Evolutionary conservation across 1,140 invertebrate genomes (phyloP).

Genomic region (Campoletis sonorensis): DNA sequence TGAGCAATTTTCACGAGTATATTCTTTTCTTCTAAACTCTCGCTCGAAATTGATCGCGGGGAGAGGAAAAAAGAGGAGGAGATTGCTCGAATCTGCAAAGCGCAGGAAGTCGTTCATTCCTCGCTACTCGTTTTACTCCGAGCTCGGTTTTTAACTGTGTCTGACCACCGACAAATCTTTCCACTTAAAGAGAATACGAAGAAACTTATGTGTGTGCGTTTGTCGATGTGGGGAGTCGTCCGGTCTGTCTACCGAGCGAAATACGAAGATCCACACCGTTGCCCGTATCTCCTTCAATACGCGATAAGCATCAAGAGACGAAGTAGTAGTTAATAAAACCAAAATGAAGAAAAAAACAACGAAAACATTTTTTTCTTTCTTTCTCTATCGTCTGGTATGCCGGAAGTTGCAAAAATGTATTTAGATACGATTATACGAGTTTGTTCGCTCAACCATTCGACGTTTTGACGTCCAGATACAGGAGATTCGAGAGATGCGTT

Average conservation of each 20-base stretch:
- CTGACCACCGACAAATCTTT: conserved; percentile 26
- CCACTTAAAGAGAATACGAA: conserved; percentile 8
- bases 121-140: conserved; percentile 19
- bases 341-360: not conserved
- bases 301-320: not conserved
- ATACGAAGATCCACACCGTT: conserved; percentile 20
- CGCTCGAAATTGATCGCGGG: not conserved
- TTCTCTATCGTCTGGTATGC: not conserved
- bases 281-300: conserved; percentile 3
- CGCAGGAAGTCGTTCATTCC: conserved; percentile 23
- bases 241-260: conserved; percentile 23
- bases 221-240: conserved; percentile 3
- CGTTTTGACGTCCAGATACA: not conserved
- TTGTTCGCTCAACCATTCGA: conserved; percentile 6
- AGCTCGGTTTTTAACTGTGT: not conserved
- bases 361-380: not conserved
- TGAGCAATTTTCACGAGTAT: too few species aligned
- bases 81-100: conserved; percentile 17
- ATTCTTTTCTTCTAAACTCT: not conserved
- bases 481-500: not conserved
- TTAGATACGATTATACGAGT: not conserved
- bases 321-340: not conserved
- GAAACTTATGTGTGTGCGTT: not conserved
- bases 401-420: conserved; percentile 1
- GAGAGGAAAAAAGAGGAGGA: not conserved